These are phyloP conservation scores for Hipposideros larvatus DNA, from an alignment of 2,797 vertebrate species.

Conservation along the genomic window DNA sequence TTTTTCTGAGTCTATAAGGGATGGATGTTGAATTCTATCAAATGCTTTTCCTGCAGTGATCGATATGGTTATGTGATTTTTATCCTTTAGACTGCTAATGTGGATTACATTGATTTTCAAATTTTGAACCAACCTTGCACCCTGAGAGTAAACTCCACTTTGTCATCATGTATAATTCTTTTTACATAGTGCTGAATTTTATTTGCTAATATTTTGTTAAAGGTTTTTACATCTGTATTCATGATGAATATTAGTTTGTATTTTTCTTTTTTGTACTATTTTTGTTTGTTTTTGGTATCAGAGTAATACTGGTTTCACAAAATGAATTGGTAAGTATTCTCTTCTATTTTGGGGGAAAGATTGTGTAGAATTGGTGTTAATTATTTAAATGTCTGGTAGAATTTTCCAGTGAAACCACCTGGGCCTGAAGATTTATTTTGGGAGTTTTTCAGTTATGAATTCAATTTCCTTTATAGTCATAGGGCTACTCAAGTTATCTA, in stretches of 20 bases:
- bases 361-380: not conserved
- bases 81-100: not conserved
- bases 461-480: not conserved
- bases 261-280: not conserved
- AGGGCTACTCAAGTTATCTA: not conserved
- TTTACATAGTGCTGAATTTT: not conserved
- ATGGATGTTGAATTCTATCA: not conserved
- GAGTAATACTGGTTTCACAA: not conserved
- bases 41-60: slow-evolving; percentile 3
- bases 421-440: not conserved
- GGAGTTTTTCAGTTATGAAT: not conserved
- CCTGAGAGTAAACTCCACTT: not conserved
- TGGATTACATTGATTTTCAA: slow-evolving; percentile 13
- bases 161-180: not conserved
- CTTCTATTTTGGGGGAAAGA: not conserved
- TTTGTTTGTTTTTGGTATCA: slow-evolving; percentile 1
- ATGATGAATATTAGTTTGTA: not conserved
- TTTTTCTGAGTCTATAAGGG: not conserved
- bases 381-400: not conserved
- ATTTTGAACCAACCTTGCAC: not conserved
- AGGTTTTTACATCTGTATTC: not conserved
- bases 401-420: not conserved
- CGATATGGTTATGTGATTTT: not conserved
- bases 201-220: not conserved
- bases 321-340: not conserved